Conservation (phyloP, 2,797 vertebrate species). For the Girardinus metallicus region DNA sequence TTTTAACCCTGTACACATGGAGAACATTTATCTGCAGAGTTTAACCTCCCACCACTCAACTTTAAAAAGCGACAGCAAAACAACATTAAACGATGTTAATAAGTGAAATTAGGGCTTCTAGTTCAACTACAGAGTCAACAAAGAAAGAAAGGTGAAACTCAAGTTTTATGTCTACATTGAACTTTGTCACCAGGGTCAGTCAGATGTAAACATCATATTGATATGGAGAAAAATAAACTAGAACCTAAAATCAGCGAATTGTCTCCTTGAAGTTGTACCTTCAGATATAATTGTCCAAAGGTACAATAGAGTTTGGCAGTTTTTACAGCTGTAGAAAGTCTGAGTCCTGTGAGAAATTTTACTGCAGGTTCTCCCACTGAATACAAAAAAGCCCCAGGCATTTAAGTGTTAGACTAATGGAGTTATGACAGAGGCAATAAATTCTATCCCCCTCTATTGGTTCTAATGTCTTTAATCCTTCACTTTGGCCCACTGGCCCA, state of each 20-base stretch:
- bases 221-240: not conserved
- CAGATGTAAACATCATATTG: not conserved
- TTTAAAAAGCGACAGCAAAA: not conserved
- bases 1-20: not conserved
- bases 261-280: not conserved
- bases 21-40: not conserved
- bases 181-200: not conserved
- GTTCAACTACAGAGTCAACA: not conserved
- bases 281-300: not conserved
- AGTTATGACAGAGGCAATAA: constrained; percentile 40
- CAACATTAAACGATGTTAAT: not conserved
- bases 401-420: constrained; percentile 29
- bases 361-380: constrained; percentile 16
- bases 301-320: too few species aligned
- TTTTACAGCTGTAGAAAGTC: constrained; percentile 16
- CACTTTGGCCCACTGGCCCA: constrained; percentile 24
- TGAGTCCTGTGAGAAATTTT: constrained; percentile 8
- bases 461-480: constrained; percentile 42
- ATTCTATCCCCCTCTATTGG: constrained; percentile 18
- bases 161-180: not conserved
- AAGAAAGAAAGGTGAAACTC: not conserved
- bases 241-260: not conserved
- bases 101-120: not conserved
- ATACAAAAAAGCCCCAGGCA: constrained; percentile 26
- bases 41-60: not conserved